Conservation (phyloP, 2,888 invertebrate species). For the Volucella zonaria region DNA sequence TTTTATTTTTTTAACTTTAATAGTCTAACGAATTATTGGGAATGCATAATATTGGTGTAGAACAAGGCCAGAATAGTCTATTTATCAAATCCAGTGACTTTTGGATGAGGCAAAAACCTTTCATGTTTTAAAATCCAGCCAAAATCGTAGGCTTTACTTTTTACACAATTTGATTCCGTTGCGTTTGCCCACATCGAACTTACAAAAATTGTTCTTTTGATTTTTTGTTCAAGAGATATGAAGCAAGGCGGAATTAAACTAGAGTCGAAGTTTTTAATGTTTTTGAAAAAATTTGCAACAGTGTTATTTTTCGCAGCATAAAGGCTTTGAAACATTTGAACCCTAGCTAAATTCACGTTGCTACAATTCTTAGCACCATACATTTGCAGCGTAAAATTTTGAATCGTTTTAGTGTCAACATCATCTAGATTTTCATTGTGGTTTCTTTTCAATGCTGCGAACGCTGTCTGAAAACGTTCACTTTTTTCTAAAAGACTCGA, state of each 20-base stretch:
- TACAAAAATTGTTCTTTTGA: slow-evolving; percentile 28
- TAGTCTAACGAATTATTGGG: too few species aligned
- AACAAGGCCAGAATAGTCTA: too few species aligned
- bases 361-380: neutral
- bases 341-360: neutral
- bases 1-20: too few species aligned
- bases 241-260: slow-evolving; percentile 16
- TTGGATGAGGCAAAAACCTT: neutral
- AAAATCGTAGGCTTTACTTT: neutral
- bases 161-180: slow-evolving; percentile 12
- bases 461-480: neutral
- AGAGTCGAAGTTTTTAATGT: slow-evolving; percentile 5
- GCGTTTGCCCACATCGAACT: slow-evolving; percentile 29
- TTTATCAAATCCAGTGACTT: too few species aligned
- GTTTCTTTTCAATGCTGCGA: neutral
- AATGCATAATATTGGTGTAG: too few species aligned
- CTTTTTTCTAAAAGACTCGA: neutral
- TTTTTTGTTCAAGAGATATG: slow-evolving; percentile 1
- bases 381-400: neutral
- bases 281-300: neutral
- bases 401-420: neutral
- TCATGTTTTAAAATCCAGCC: neutral
- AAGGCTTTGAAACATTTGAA: slow-evolving; percentile 7
- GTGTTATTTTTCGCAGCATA: neutral
- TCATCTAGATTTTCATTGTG: neutral